Evolutionary conservation across 2,113 vertebrate genomes (phyloP).

Genomic region (Zosterops borbonicus): DNA sequence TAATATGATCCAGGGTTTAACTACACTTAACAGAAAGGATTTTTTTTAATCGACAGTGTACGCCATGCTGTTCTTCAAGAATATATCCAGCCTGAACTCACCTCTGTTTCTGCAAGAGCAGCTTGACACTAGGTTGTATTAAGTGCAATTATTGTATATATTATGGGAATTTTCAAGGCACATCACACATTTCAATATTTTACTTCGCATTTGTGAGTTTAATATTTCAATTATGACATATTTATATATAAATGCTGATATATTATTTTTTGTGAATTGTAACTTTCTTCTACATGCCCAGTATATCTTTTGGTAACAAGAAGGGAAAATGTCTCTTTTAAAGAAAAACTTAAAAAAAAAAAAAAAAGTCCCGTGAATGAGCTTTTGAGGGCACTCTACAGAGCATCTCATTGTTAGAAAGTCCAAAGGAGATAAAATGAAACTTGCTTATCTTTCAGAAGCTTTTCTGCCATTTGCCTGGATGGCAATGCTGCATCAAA

Average conservation of each 20-base stretch:
- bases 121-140: background rate
- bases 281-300: background rate
- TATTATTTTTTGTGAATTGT: background rate
- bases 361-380: background rate
- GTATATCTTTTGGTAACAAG: background rate
- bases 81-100: background rate
- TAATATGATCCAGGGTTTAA: background rate
- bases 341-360: background rate
- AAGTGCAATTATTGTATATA: rapidly evolving
- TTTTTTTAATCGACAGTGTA: background rate
- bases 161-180: background rate
- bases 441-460: slow-evolving; percentile 8
- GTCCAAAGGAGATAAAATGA: background rate
- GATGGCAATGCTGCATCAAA: background rate
- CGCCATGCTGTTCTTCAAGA: background rate
- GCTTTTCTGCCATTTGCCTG: background rate
- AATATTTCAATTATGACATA: background rate
- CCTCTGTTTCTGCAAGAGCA: background rate
- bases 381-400: background rate
- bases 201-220: background rate
- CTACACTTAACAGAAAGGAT: background rate
- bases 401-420: background rate
- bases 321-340: background rate
- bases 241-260: background rate
- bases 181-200: background rate